phyloP scores from a whole-genome alignment of 2,888 invertebrate genomes.

The Sicus ferrugineus region DNA sequence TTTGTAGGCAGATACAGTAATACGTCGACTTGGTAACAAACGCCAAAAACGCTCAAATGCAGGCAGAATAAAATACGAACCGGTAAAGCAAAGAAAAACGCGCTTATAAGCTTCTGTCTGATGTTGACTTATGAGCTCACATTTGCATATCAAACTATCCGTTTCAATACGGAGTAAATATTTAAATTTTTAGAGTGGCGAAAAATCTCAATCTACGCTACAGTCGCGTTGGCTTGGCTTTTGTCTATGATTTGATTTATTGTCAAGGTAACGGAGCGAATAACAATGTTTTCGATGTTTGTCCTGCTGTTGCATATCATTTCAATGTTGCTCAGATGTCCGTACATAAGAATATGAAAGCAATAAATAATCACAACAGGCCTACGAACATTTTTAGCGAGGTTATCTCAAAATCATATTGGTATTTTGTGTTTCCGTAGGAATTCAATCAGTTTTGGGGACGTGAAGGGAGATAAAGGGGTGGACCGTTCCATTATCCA shows the following conservation, averaged over 20 bases:
- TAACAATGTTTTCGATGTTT: not conserved
- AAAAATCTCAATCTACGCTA: not conserved
- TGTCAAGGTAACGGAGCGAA: not conserved
- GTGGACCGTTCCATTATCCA: no score
- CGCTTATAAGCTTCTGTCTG: not conserved
- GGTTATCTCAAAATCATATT: not conserved
- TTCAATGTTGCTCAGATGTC: constrained; percentile 13
- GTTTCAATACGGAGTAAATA: not conserved
- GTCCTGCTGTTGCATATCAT: not conserved
- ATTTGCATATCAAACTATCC: not conserved
- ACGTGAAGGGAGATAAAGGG: no score
- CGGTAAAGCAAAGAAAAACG: no score
- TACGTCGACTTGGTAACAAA: no score
- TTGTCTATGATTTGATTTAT: constrained; percentile 11
- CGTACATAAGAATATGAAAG: constrained; percentile 1
- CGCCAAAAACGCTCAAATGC: no score
- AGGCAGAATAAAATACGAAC: no score
- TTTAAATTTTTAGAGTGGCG: not conserved
- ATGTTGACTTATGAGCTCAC: not conserved
- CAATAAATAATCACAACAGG: constrained; percentile 8
- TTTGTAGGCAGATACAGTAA: no score
- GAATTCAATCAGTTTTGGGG: no score
- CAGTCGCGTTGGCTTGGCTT: constrained; percentile 15
- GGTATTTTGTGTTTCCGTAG: no score
- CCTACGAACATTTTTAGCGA: not conserved